Percentiles rank a stretch among this genome's conserved stretches.
These are phyloP conservation scores for Anguilla anguilla DNA, from an alignment of 2,797 vertebrate genomes.

Conservation along the genomic window DNA sequence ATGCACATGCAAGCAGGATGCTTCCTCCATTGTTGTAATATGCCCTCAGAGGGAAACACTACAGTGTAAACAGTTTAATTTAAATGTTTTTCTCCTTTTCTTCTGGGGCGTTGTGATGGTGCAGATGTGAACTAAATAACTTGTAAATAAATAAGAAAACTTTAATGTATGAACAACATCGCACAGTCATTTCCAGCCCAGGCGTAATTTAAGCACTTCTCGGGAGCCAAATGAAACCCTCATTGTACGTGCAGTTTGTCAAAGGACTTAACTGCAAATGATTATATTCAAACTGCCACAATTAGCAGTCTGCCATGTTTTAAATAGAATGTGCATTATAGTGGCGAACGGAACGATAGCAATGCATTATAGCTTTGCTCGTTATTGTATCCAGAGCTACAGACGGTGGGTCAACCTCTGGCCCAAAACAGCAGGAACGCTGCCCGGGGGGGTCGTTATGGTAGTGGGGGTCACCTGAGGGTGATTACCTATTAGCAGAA, in stretches of 20 bases:
- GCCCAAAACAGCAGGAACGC: neutral
- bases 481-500: neutral
- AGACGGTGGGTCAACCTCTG: neutral
- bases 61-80: conserved; percentile 39
- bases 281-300: neutral
- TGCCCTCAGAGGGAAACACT: conserved; percentile 18
- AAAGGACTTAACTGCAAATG: neutral
- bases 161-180: conserved; percentile 48
- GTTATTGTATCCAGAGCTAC: neutral
- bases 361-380: neutral
- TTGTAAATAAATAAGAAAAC: conserved; percentile 49
- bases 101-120: conserved; percentile 37
- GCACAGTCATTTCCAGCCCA: neutral
- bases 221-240: conserved; percentile 28
- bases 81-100: conserved; percentile 47
- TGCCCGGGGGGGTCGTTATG: neutral
- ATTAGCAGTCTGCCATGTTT: neutral
- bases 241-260: neutral
- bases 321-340: neutral
- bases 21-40: neutral
- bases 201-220: neutral
- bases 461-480: neutral
- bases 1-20: neutral
- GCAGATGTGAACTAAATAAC: conserved; percentile 44
- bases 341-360: neutral